Conservation (phyloP, 2,797 vertebrate genomes). For the Petrocephalus sullivani region DNA sequence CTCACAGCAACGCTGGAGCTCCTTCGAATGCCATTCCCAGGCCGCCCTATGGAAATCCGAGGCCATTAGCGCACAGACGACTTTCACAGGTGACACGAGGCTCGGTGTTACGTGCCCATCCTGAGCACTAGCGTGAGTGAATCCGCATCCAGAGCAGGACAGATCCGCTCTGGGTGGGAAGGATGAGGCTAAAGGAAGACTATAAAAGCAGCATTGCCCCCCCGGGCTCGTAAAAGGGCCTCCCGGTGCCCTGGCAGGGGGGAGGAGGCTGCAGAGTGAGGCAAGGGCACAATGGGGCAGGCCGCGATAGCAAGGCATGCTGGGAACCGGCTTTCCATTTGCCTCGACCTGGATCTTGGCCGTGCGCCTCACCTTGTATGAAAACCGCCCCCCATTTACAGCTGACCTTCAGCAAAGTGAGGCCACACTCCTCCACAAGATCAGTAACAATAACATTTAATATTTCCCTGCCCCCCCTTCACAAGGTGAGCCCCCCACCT, state of each 20-base stretch:
- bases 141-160: background rate
- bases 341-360: background rate
- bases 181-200: background rate
- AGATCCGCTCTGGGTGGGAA: background rate
- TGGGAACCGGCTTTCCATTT: background rate
- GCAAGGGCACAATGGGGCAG: background rate
- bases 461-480: background rate
- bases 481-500: background rate
- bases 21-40: background rate
- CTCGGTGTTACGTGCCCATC: background rate
- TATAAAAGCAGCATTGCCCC: background rate
- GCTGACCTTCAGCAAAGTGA: background rate
- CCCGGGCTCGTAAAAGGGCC: background rate
- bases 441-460: background rate
- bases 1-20: background rate
- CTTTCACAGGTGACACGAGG: background rate
- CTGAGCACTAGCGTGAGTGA: background rate
- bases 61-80: background rate
- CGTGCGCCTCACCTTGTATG: background rate
- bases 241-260: background rate
- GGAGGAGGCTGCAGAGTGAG: background rate
- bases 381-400: background rate
- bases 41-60: background rate
- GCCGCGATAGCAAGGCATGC: background rate
- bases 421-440: background rate